A percentile compares a stretch with the other conserved stretches of the same genome.
Conservation (phyloP, 2,888 invertebrate species). For the Lysandra coridon region DNA sequence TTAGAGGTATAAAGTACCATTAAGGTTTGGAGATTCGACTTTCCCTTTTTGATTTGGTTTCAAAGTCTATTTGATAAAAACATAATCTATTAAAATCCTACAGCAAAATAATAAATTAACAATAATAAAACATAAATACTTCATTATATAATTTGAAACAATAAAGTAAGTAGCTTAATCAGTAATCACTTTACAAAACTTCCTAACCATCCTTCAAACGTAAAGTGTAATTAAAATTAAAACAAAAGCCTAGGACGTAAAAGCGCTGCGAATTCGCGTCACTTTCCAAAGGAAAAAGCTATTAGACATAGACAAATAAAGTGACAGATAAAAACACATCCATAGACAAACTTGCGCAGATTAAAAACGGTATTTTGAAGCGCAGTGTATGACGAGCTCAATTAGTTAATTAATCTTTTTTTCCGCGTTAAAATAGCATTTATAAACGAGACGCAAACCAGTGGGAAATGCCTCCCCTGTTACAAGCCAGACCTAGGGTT, state of each 20-base stretch:
- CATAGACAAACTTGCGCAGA: slow-evolving; percentile 38
- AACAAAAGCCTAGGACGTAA: slow-evolving; percentile 18
- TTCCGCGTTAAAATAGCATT: slow-evolving; percentile 79
- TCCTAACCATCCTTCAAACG: neutral
- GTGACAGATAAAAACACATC: slow-evolving; percentile 31
- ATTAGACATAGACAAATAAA: slow-evolving; percentile 32
- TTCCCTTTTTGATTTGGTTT: too few relatives aligned
- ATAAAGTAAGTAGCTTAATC: neutral
- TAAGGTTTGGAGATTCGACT: too few relatives aligned
- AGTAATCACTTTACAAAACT: slow-evolving; percentile 10
- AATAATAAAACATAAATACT: neutral
- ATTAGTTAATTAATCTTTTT: slow-evolving; percentile 81
- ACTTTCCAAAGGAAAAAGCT: slow-evolving; percentile 23
- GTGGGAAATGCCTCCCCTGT: slow-evolving; percentile 67
- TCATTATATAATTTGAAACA: neutral
- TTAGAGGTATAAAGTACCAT: too few relatives aligned
- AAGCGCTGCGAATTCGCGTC: slow-evolving; percentile 8
- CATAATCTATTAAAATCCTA: too few relatives aligned
- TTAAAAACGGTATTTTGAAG: slow-evolving; percentile 40
- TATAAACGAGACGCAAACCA: slow-evolving; percentile 74
- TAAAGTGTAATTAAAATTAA: slow-evolving; percentile 21
- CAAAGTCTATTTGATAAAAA: too few relatives aligned
- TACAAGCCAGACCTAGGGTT: slow-evolving; percentile 56
- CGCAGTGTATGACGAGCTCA: slow-evolving; percentile 60
- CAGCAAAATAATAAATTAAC: neutral